Conservation (phyloP, 2,113 vertebrate genomes). For the Hippoglossus stenolepis region DNA sequence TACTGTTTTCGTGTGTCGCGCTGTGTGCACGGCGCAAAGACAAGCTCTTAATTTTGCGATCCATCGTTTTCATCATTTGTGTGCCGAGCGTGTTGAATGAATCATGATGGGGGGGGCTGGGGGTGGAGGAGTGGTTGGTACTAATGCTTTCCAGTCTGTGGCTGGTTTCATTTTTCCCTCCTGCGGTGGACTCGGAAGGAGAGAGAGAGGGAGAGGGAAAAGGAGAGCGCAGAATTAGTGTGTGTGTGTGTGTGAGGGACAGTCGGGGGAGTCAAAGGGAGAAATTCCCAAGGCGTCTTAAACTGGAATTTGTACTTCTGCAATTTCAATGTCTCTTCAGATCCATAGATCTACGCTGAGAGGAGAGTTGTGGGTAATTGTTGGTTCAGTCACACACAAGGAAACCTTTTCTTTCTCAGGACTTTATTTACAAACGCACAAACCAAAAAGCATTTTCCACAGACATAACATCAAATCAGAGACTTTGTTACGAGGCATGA, state of each 20-base stretch:
- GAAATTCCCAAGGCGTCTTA: slow-evolving; percentile 54
- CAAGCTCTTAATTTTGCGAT: slow-evolving; percentile 2
- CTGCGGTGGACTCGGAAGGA: slow-evolving; percentile 59
- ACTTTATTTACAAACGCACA: slow-evolving; percentile 7
- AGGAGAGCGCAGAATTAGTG: slow-evolving; percentile 35
- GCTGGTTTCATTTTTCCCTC: slow-evolving; percentile 77
- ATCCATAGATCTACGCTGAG: neutral
- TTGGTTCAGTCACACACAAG: neutral
- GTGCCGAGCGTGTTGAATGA: slow-evolving; percentile 52
- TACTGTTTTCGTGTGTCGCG: slow-evolving; percentile 37
- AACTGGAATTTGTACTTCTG: slow-evolving; percentile 39
- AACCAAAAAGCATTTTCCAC: neutral
- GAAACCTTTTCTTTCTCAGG: neutral
- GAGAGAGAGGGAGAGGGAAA: slow-evolving; percentile 32
- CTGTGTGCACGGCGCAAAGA: neutral
- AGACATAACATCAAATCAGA: neutral
- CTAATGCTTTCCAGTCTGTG: slow-evolving; percentile 79
- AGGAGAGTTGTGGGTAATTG: slow-evolving; percentile 6
- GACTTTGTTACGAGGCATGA: neutral
- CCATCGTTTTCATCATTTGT: slow-evolving; percentile 25
- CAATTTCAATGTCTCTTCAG: slow-evolving; percentile 14
- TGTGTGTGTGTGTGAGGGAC: slow-evolving; percentile 13
- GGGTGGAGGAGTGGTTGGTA: slow-evolving; percentile 10
- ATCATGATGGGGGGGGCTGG: slow-evolving; percentile 12
- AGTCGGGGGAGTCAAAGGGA: slow-evolving; percentile 24